Evolutionary conservation across 2,888 invertebrate species (phyloP), one percentile per base, ranked within the genome.

Genomic region (Lasioglossum zephyrum): DNA sequence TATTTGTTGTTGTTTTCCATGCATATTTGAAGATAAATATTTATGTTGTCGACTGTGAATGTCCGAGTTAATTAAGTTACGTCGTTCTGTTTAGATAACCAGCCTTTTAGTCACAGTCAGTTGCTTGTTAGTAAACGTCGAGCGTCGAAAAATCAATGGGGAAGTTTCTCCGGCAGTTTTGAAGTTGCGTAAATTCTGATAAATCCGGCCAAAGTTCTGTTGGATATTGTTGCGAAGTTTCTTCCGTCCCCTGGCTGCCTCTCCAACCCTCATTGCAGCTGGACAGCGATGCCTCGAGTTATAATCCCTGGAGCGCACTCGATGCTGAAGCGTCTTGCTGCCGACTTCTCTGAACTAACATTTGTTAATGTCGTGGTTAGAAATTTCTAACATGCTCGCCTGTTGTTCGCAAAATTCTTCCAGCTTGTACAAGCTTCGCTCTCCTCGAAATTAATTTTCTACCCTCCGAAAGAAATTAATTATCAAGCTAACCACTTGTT

Each of bases 241-340:
- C 53, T n/a, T 4, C 22, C n/a, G 1, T n/a, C 57, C n/a, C 41
- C 47, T 36, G 57, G 53, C 76, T 53, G 11, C n/a, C 57, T n/a
- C 8, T n/a, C 6, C 63, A 18, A 63, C 63, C 31, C 31, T 31
- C 63, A 8, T 83, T 49, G 82, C 47, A 73, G 36, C 22, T 13
- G 77, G 75, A 83, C 79, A 72, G 69, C 36, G 79, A 84, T 79
- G 66, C 69, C 63, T 72, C 18, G 26, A 85, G 77, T 79, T 77
- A 73, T 85, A 85, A 84, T 85, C 85, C 80, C 85, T 73, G 76
- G 69, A 85, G 76, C 60, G 74, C 77, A 74, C 77, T 77, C 77
- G 73, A 79, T 41, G 74, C 36, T 75, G 60, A 73, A 73, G 69
- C 76, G 60, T 73, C 73, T 47, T 60, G 60, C 70, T 76, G 16